A percentile compares a stretch with the other conserved stretches of the same genome.
Conservation (phyloP, 2,888 invertebrate species). For the Oxyteleia sp. region DNA sequence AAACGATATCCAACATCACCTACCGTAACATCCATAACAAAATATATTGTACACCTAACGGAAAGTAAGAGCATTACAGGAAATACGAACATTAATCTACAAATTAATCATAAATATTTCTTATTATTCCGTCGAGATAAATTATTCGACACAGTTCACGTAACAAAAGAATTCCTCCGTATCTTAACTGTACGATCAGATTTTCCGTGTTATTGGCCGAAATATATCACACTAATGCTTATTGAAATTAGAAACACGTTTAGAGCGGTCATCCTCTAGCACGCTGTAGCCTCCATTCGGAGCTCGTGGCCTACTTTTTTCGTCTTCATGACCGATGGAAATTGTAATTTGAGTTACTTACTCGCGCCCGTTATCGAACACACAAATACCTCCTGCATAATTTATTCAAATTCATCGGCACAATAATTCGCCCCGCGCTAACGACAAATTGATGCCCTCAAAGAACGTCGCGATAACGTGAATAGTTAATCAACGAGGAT, state of each 20-base stretch:
- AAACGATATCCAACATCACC: no score
- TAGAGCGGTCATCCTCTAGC: conserved; percentile 51
- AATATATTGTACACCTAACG: no score
- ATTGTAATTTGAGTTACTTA: conserved; percentile 23
- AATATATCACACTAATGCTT: conserved; percentile 2
- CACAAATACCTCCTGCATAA: conserved; percentile 25
- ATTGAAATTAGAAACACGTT: conserved; percentile 58
- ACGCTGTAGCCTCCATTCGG: conserved; percentile 29
- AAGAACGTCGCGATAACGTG: conserved; percentile 11
- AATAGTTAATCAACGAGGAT: conserved; percentile 25
- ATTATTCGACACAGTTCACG: neutral
- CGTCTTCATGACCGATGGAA: conserved; percentile 41
- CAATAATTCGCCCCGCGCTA: conserved; percentile 18
- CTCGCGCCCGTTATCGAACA: conserved; percentile 36
- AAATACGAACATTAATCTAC: no score
- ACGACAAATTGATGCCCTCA: conserved; percentile 35
- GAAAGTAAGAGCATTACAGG: no score
- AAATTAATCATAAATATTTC: no score
- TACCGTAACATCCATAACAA: no score
- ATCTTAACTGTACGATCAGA: neutral
- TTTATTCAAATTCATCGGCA: conserved; percentile 39
- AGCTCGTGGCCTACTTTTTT: conserved; percentile 49
- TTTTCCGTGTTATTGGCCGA: conserved; percentile 8
- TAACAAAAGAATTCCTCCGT: conserved; percentile 23
- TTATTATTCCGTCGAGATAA: neutral